These are phyloP conservation scores for Ornithoptera alexandrae DNA, from an alignment of 2,888 invertebrate species.

Conservation along the genomic window DNA sequence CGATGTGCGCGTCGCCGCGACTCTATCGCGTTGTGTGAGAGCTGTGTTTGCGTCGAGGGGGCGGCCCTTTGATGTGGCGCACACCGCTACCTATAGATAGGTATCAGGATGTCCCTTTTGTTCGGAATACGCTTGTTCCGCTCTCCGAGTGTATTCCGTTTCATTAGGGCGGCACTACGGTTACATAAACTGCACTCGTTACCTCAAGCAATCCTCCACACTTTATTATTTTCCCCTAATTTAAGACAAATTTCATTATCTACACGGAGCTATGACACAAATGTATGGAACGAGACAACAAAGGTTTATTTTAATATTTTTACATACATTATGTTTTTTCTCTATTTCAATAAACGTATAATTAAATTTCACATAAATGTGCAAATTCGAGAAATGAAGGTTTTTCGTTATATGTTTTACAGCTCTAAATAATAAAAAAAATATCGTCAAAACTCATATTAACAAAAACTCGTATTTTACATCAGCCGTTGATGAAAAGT, in stretches of 20 bases:
- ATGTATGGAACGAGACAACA: background rate
- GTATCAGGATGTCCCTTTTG: constrained; percentile 71
- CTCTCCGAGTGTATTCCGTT: constrained; percentile 61
- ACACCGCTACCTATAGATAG: constrained; percentile 41
- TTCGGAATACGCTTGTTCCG: constrained; percentile 62
- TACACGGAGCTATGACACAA: background rate
- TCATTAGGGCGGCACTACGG: constrained; percentile 54
- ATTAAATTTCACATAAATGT: background rate
- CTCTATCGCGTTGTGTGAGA: constrained; percentile 41
- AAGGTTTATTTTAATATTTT: background rate
- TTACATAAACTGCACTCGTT: constrained; percentile 49
- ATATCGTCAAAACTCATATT: no score
- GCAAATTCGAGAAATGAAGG: no score
- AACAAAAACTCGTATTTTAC: no score
- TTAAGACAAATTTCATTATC: background rate
- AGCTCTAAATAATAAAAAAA: no score
- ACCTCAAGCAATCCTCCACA: constrained; percentile 33
- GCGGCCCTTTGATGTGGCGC: background rate
- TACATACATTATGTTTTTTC: background rate
- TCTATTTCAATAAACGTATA: background rate
- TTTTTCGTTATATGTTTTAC: no score
- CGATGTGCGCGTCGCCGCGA: constrained; percentile 34
- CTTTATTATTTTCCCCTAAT: constrained; percentile 17
- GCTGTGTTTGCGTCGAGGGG: constrained; percentile 34
- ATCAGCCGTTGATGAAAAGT: no score